Evolutionary conservation across 1,140 invertebrate genomes (phyloP), one percentile per base, ranked within the genome.

Genomic region (Thaumetopoea pityocampa): DNA sequence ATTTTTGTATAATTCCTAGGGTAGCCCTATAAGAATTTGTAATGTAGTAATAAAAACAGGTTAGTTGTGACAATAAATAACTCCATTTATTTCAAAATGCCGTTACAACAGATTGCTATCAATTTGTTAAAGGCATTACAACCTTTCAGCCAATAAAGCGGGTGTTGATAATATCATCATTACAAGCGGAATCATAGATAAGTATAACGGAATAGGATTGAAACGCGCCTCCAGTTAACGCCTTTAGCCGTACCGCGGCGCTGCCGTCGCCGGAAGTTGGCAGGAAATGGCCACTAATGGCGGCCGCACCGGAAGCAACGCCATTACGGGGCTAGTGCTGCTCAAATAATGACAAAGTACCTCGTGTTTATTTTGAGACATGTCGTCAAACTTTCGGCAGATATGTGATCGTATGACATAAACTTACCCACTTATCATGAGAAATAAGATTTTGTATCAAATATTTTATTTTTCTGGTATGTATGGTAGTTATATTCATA

Each of bases 241-340:
- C 34, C 30, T 48, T 41, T 32, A 23, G 15, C 46, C 47, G 30
- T 41, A n/a, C 18, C 11, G 48, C 29, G 53, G 57, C 62, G 52
- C 43, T 60, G 35, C 47, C 27, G 35, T 47, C 58, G 49, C 50
- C 53, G 72, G 72, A 80, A 73, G 67, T 52, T 19, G 51, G 33
- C 63, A 66, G 76, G 76, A 80, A 80, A 80, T 80, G 63, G 71
- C 66, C 72, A 80, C 73, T 81, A 80, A 80, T 80, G 76, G 73
- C 66, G 50, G 58, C 55, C 58, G 56, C 64, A 51, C 61, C 68
- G 72, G 71, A 79, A 76, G 70, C 50, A 42, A 47, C 63, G 60
- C 70, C 72, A 81, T 81, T 78, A 78, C 65, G 52, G 43, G 51
- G 53, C 54, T 67, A 60, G 60, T 61, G 63, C 59, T 64, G 64